phyloP scores from a whole-genome alignment of 1,140 invertebrate genomes.

The Drosophila pallidifrons region DNA sequence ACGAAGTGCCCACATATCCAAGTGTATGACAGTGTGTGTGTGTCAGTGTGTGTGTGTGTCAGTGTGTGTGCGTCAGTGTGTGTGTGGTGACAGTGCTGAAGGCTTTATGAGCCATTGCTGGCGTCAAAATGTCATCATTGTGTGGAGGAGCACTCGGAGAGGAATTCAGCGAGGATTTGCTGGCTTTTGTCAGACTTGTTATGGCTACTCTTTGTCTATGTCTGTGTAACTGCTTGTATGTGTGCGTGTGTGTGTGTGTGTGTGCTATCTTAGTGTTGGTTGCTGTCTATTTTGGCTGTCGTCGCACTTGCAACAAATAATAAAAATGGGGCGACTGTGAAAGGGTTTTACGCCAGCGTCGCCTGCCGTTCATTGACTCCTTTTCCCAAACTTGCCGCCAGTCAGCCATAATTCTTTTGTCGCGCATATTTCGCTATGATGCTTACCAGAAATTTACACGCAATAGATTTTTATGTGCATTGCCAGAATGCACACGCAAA shows the following conservation, averaged over 20 bases:
- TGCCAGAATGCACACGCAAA: conserved; percentile 54
- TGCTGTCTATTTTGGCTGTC: conserved; percentile 38
- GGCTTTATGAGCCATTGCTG: conserved; percentile 83
- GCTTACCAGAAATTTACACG: conserved; percentile 78
- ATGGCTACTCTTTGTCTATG: conserved; percentile 27
- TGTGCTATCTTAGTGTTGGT: conserved; percentile 24
- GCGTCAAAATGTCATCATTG: conserved; percentile 80
- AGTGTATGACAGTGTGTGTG: not conserved
- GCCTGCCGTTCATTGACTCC: conserved; percentile 67
- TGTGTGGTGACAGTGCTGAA: conserved; percentile 42
- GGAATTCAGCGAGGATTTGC: conserved; percentile 60
- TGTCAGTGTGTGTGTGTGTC: conserved; percentile 16
- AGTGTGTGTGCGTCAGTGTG: conserved; percentile 20
- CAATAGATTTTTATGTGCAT: conserved; percentile 83
- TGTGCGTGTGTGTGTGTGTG: conserved; percentile 9
- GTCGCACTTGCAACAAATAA: conserved; percentile 42
- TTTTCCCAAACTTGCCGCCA: conserved; percentile 26
- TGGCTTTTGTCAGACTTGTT: conserved; percentile 62
- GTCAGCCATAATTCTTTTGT: conserved; percentile 64
- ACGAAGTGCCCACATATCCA: conserved; percentile 28
- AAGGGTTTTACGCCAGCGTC: conserved; percentile 51
- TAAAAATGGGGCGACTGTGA: conserved; percentile 41
- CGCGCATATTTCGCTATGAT: conserved; percentile 61
- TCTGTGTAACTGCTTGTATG: conserved; percentile 5
- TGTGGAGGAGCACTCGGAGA: conserved; percentile 43